phyloP scores from a whole-genome alignment of 2,113 vertebrate species.

The Elgaria multicarinata region DNA sequence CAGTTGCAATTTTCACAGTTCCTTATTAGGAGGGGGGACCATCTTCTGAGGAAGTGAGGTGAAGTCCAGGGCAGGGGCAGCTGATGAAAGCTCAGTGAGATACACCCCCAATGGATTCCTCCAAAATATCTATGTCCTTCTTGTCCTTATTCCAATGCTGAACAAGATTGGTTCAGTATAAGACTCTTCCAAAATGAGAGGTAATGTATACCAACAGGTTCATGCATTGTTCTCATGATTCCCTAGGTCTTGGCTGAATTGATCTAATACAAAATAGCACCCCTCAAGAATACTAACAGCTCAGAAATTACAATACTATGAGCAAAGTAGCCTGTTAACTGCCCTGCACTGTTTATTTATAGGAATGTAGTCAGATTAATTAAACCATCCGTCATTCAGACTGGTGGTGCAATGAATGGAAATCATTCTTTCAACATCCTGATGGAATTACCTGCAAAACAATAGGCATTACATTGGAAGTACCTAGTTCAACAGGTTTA shows the following conservation, averaged over 20 bases:
- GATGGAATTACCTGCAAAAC: slow-evolving; percentile 49
- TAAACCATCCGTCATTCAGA: slow-evolving; percentile 24
- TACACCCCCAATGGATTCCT: too few species aligned
- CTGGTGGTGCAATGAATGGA: not conserved
- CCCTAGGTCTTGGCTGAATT: not conserved
- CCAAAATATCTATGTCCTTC: too few species aligned
- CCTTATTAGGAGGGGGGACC: too few species aligned
- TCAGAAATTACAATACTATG: slow-evolving; percentile 12
- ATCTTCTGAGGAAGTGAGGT: too few species aligned
- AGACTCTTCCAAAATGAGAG: not conserved
- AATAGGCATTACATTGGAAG: slow-evolving; percentile 21
- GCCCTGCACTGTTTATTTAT: not conserved
- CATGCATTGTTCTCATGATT: not conserved
- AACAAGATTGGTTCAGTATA: not conserved
- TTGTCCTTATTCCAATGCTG: not conserved
- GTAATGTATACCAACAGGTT: not conserved
- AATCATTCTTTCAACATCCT: not conserved
- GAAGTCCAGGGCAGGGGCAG: too few species aligned
- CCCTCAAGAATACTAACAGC: not conserved
- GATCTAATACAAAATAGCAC: not conserved
- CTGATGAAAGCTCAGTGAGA: too few species aligned
- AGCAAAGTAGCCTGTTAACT: not conserved
- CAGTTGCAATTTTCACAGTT: too few species aligned
- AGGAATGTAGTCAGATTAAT: slow-evolving; percentile 31
- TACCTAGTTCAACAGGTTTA: slow-evolving; percentile 49